These are phyloP conservation scores for Argopecten irradians DNA, from an alignment of 1,140 invertebrate species.

Conservation along the genomic window DNA sequence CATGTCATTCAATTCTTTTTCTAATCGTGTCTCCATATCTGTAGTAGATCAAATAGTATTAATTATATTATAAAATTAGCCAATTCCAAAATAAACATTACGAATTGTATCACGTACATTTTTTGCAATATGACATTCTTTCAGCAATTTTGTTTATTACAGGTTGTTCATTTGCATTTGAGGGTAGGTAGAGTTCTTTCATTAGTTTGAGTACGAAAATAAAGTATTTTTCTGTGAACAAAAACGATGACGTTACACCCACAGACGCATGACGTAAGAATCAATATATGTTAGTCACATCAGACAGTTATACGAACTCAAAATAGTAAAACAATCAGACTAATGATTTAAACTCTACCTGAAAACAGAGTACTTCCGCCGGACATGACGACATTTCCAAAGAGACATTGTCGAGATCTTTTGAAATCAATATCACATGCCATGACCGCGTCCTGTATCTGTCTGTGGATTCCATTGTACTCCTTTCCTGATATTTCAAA, in stretches of 20 bases:
- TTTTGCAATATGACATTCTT: neutral
- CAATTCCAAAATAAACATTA: neutral
- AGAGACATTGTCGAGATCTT: slow-evolving; percentile 85
- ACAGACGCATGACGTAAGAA: neutral
- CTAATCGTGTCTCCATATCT: slow-evolving; percentile 30
- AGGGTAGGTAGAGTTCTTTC: neutral
- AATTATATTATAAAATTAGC: neutral
- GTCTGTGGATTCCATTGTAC: slow-evolving; percentile 69
- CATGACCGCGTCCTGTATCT: slow-evolving; percentile 92
- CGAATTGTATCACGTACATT: neutral
- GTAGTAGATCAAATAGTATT: neutral
- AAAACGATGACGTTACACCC: neutral
- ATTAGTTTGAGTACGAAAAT: neutral
- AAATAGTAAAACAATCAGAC: too few species aligned
- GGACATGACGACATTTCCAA: slow-evolving; percentile 85
- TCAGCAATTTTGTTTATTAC: neutral
- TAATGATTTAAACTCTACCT: slow-evolving; percentile 82
- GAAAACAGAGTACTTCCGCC: slow-evolving; percentile 80
- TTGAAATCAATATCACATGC: slow-evolving; percentile 83
- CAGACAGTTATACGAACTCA: too few species aligned
- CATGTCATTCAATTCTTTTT: slow-evolving; percentile 65
- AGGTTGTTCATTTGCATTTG: neutral
- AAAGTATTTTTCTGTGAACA: neutral
- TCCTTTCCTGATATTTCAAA: slow-evolving; percentile 66
- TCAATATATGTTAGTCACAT: too few species aligned